A percentile compares a stretch with the other conserved stretches of the same genome.
Evolutionary conservation across 2,797 vertebrate species (phyloP).

Genomic region (Gymnoscopelus braueri): DNA sequence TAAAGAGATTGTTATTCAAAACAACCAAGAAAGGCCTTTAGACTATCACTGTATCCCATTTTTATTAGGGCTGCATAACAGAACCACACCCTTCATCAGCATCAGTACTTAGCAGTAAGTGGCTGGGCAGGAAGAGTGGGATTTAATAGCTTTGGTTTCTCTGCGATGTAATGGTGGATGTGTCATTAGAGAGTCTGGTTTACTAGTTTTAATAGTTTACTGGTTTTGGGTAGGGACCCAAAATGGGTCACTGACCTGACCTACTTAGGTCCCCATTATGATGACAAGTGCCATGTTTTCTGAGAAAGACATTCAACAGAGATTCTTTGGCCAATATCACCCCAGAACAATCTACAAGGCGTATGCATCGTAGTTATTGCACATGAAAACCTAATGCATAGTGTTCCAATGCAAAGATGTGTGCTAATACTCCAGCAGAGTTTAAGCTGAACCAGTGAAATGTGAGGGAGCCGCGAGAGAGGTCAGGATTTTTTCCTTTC

Average conservation of each 20-base stretch:
- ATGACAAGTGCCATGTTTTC: no score
- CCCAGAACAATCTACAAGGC: no score
- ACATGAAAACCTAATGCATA: no score
- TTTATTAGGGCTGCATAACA: conserved; percentile 38
- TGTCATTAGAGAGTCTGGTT: conserved; percentile 27
- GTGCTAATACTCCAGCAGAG: not conserved
- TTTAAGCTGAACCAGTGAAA: conserved; percentile 18
- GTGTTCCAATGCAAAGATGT: no score
- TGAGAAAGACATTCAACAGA: no score
- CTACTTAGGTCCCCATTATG: no score
- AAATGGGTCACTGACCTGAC: conserved; percentile 6
- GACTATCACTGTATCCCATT: conserved; percentile 43
- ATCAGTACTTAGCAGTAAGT: conserved; percentile 56
- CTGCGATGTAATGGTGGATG: conserved; percentile 37
- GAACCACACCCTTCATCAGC: conserved; percentile 60
- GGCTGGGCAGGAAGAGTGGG: conserved; percentile 48
- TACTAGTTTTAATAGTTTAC: conserved; percentile 31
- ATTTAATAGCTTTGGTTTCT: conserved; percentile 52
- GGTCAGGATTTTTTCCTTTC: conserved; percentile 31
- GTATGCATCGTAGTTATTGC: no score
- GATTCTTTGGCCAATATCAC: no score
- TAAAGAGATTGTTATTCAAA: conserved; percentile 33
- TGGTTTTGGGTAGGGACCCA: not conserved
- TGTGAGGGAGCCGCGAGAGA: not conserved
- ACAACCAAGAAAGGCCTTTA: conserved; percentile 30